These are phyloP conservation scores for Rana temporaria DNA, from an alignment of 2,113 vertebrate species.

Conservation along the genomic window DNA sequence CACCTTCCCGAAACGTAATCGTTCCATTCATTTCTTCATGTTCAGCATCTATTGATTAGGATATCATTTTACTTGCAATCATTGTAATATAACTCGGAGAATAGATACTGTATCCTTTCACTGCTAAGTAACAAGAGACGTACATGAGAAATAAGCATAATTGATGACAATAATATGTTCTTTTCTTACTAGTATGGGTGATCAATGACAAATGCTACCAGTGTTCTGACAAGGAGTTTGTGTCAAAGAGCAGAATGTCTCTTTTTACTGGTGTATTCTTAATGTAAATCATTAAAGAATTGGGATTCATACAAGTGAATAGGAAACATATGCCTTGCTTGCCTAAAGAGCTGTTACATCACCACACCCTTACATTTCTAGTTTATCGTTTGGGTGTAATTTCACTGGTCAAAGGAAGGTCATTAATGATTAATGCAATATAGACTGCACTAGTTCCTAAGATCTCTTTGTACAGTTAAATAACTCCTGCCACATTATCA, in stretches of 20 bases:
- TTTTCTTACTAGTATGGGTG: slow-evolving; percentile 2
- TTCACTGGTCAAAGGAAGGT: neutral
- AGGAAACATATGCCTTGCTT: neutral
- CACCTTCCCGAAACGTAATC: slow-evolving; percentile 15
- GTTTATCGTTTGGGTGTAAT: neutral
- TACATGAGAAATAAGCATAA: neutral
- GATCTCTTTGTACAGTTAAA: too few species aligned
- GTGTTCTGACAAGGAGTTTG: neutral
- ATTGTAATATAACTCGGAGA: slow-evolving; percentile 21
- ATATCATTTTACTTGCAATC: slow-evolving; percentile 41
- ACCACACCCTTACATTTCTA: neutral
- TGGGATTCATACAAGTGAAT: neutral
- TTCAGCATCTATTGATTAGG: slow-evolving; percentile 36
- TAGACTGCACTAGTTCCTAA: too few species aligned
- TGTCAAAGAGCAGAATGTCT: neutral
- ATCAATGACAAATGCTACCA: neutral
- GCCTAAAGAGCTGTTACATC: too few species aligned
- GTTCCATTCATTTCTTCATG: slow-evolving; percentile 13
- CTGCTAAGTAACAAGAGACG: neutral
- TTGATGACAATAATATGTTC: slow-evolving; percentile 21
- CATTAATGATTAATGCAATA: too few species aligned
- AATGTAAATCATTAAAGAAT: slow-evolving; percentile 7
- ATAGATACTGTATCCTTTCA: slow-evolving; percentile 3
- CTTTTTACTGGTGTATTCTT: neutral
- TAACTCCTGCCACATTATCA: too few species aligned